Conservation (phyloP, 2,113 vertebrate genomes). For the Entosphenus tridentatus region DNA sequence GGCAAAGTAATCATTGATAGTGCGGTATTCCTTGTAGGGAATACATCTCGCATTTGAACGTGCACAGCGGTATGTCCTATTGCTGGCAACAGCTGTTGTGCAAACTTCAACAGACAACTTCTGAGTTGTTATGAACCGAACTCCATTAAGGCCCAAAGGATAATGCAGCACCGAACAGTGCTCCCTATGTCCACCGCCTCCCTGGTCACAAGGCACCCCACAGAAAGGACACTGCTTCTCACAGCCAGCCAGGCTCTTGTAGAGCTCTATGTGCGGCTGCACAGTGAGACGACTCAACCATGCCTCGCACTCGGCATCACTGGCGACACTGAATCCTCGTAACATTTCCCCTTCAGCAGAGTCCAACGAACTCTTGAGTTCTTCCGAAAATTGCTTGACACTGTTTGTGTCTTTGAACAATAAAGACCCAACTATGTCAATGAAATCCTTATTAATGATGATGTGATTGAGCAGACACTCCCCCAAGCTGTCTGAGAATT, state of each 20-base stretch:
- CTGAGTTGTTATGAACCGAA: background rate
- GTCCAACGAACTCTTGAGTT: background rate
- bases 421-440: constrained; percentile 5
- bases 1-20: constrained; percentile 7
- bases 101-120: background rate
- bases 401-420: background rate
- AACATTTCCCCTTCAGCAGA: background rate
- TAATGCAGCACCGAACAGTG: constrained; percentile 3
- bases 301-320: background rate
- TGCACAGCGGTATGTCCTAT: background rate
- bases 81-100: constrained; percentile 4
- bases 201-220: constrained; percentile 8
- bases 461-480: constrained; percentile 5
- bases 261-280: constrained; percentile 7
- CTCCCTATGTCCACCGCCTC: background rate
- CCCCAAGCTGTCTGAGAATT: background rate
- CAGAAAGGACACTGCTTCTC: constrained; percentile 11
- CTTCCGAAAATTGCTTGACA: constrained; percentile 7
- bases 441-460: constrained; percentile 2
- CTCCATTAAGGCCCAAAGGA: background rate
- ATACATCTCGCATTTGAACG: background rate
- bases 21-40: background rate
- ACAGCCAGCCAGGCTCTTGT: constrained; percentile 7
- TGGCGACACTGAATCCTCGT: background rate
- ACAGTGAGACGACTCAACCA: constrained; percentile 1